These are phyloP conservation scores for Vanessa cardui DNA, from an alignment of 2,888 invertebrate species.

Conservation along the genomic window DNA sequence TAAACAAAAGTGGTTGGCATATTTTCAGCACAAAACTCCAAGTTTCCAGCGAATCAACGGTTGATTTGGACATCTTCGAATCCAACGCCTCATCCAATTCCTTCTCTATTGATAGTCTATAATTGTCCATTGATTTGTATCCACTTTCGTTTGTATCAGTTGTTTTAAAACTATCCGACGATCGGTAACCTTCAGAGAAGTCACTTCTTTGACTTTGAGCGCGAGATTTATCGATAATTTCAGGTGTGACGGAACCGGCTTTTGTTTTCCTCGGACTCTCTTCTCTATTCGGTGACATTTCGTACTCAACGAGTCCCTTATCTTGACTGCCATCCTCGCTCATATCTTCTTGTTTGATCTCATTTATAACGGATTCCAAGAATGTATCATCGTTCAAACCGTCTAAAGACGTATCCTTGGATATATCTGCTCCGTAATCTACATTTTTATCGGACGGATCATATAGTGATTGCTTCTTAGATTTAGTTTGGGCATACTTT, in stretches of 20 bases:
- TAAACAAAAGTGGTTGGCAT: conserved; percentile 73
- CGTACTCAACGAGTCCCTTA: conserved; percentile 74
- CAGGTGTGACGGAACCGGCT: conserved; percentile 64
- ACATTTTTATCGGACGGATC: conserved; percentile 56
- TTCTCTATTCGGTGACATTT: conserved; percentile 62
- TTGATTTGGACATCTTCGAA: conserved; percentile 59
- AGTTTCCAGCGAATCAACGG: conserved; percentile 67
- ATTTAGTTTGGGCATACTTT: conserved; percentile 51
- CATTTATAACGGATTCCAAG: conserved; percentile 74
- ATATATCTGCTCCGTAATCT: conserved; percentile 51
- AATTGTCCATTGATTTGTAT: conserved; percentile 50
- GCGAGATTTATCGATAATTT: conserved; percentile 54
- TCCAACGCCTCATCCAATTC: conserved; percentile 51
- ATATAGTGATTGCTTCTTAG: conserved; percentile 47
- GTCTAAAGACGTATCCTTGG: conserved; percentile 59
- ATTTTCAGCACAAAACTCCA: conserved; percentile 77
- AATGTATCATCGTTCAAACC: conserved; percentile 69
- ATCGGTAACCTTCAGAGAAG: conserved; percentile 60
- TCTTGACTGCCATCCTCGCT: conserved; percentile 67
- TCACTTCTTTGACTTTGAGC: conserved; percentile 54
- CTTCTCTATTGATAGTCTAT: conserved; percentile 58
- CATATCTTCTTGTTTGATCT: conserved; percentile 70
- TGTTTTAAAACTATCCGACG: conserved; percentile 57
- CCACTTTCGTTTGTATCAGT: conserved; percentile 56
- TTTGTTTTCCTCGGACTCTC: conserved; percentile 40